Conservation (phyloP, 1,140 invertebrate genomes). For the Rhynchophorus ferrugineus region DNA sequence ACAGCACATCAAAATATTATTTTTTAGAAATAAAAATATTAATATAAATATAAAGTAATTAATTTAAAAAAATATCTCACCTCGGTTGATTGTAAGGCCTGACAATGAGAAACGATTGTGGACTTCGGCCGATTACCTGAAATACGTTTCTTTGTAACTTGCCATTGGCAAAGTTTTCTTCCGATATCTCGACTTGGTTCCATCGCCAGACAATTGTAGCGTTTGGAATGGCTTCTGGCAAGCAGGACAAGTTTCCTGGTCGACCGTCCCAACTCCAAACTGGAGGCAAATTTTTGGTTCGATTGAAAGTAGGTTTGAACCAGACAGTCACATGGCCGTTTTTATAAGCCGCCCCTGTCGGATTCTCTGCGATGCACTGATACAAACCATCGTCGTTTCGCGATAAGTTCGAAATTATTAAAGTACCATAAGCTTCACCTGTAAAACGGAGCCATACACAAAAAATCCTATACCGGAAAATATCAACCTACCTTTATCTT, state of each 20-base stretch:
- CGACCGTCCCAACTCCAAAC: conserved; percentile 74
- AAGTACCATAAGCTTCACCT: conserved; percentile 53
- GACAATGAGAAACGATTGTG: conserved; percentile 60
- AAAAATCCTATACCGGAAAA: conserved; percentile 1
- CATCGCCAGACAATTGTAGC: conserved; percentile 81
- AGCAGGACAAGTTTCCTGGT: conserved; percentile 77
- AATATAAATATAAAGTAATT: too few species aligned
- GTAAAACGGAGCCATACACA: background rate
- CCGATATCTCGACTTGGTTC: conserved; percentile 39
- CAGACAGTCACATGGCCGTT: conserved; percentile 80
- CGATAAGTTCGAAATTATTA: conserved; percentile 54
- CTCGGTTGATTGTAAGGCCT: conserved; percentile 50
- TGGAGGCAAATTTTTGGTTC: conserved; percentile 58
- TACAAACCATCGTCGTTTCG: conserved; percentile 81
- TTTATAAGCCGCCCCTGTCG: conserved; percentile 61
- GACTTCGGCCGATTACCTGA: conserved; percentile 56
- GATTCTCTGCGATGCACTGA: conserved; percentile 76
- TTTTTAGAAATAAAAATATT: too few species aligned
- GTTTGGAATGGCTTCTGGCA: conserved; percentile 86
- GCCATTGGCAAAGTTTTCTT: conserved; percentile 34
- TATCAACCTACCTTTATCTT: conserved; percentile 15
- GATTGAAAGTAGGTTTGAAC: conserved; percentile 70
- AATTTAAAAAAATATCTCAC: conserved; percentile 35
- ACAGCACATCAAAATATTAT: too few species aligned
- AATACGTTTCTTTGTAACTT: conserved; percentile 43